Base-by-base conservation (phyloP, 1,140 invertebrate species). In the Drosophila biarmipes region DNA sequence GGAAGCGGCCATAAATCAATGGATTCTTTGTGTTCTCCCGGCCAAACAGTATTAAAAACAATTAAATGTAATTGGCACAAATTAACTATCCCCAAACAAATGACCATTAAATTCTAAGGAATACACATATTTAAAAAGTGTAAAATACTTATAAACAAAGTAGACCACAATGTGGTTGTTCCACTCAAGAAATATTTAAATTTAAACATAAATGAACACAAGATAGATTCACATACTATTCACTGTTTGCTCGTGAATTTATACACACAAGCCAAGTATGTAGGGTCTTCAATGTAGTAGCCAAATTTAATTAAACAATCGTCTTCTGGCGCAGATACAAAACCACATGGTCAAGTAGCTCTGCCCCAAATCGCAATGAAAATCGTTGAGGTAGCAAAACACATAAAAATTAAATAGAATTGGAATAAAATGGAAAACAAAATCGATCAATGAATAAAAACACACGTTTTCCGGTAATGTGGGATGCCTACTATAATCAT, bases 261-360 rank as follows among this genome's bases (percentile, higher is more conserved):
- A n/a, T 24, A 29, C 3, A 31, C 11, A 42, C 35, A 38, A 19
- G 14, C 24, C 24, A 27, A 4, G 19, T 38, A 15, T 29, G 17
- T 48, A 38, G 31, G 17, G 15, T 17, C 27, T 15, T 40, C 59
- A 42, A 34, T 35, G 38, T 45, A 43, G 38, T 34, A n/a, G n/a
- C 38, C 19, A 59, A 63, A 59, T 63, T 62, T 63, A 75, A 64
- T 66, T 67, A 51, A 67, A 67, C 63, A 67, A 67, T 64, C 58
- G 15, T 38, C 48, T 66, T 31, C 31, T 40, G 46, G 17, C 31
- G 14, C 35, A 14, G 14, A 21, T 19, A 49, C 59, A 34, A 42
- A 66, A 27, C 31, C 40, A 62, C 27, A 42, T 38, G 63, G 14
- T 19, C 15, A 64, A 66, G 29, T 64, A 14, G 19, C 8, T 40